A percentile compares a stretch with the other conserved stretches of the same genome.
Evolutionary conservation across 2,888 invertebrate genomes (phyloP).

Genomic region (Drosophila yooni): DNA sequence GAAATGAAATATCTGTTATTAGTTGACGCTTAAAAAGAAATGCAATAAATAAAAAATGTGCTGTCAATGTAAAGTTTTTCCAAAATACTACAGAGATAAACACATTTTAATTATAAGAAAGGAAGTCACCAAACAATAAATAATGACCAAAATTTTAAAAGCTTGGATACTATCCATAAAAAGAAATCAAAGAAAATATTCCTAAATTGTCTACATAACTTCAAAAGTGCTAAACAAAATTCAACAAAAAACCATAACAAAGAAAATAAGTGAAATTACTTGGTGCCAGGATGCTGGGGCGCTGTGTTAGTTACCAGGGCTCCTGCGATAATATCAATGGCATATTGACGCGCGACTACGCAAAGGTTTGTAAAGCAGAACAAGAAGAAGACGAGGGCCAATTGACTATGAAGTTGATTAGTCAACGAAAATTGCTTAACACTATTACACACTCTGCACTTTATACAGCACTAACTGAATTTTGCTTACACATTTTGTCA

Average conservation of each 20-base stretch:
- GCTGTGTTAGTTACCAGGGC: constrained; percentile 87
- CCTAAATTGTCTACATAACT: neutral
- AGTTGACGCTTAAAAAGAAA: neutral
- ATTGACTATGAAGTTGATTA: constrained; percentile 59
- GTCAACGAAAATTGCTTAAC: constrained; percentile 57
- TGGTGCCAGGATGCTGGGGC: constrained; percentile 81
- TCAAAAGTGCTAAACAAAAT: neutral
- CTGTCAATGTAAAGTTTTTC: neutral
- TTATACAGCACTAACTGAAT: constrained; percentile 48
- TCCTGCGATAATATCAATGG: constrained; percentile 90
- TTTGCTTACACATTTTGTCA: constrained; percentile 42
- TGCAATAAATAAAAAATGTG: neutral
- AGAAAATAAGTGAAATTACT: constrained; percentile 13
- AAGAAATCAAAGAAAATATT: neutral
- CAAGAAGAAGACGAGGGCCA: neutral
- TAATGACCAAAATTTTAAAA: neutral
- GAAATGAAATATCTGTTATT: neutral
- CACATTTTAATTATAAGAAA: neutral
- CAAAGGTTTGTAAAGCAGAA: constrained; percentile 87
- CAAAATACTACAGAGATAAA: neutral
- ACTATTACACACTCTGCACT: constrained; percentile 43
- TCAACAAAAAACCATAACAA: neutral
- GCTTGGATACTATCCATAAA: neutral
- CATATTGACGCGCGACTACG: constrained; percentile 87
- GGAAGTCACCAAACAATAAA: neutral